These are phyloP conservation scores for Myodes glareolus DNA, from an alignment of 2,113 vertebrate genomes.

Conservation along the genomic window DNA sequence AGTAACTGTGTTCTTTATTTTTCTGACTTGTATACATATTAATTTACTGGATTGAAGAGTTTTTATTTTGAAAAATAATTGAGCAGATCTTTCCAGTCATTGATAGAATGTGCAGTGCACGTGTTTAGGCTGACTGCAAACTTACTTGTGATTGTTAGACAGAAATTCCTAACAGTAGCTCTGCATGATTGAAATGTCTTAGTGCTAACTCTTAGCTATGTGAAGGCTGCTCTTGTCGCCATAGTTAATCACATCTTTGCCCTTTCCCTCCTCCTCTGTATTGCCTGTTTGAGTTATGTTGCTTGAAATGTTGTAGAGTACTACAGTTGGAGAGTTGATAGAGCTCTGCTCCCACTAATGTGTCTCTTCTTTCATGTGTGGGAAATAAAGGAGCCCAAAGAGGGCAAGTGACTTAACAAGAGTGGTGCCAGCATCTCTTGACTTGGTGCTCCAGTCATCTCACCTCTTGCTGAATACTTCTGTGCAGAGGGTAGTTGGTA, in stretches of 20 bases:
- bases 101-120: background rate
- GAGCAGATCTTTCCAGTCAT: slow-evolving; percentile 65
- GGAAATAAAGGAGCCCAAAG: background rate
- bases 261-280: slow-evolving; percentile 44
- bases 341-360: background rate
- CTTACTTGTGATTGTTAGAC: slow-evolving; percentile 71
- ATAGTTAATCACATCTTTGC: background rate
- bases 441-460: background rate
- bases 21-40: slow-evolving; percentile 74
- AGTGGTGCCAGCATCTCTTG: slow-evolving; percentile 41
- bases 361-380: background rate
- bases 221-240: slow-evolving; percentile 52
- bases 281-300: slow-evolving; percentile 35
- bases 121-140: slow-evolving; percentile 63
- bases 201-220: slow-evolving; percentile 13
- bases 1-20: slow-evolving; percentile 57
- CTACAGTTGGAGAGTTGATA: slow-evolving; percentile 15
- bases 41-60: slow-evolving; percentile 79
- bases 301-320: slow-evolving; percentile 20
- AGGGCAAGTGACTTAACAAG: slow-evolving; percentile 16
- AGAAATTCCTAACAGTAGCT: slow-evolving; percentile 49
- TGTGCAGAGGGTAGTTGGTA: slow-evolving; percentile 51
- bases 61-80: slow-evolving; percentile 68
- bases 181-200: slow-evolving; percentile 29
- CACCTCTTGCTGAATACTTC: slow-evolving; percentile 23